A percentile compares a stretch with the other conserved stretches of the same genome.
phyloP scores from a whole-genome alignment of 1,140 invertebrate species.

The Charaxes varanes region DNA sequence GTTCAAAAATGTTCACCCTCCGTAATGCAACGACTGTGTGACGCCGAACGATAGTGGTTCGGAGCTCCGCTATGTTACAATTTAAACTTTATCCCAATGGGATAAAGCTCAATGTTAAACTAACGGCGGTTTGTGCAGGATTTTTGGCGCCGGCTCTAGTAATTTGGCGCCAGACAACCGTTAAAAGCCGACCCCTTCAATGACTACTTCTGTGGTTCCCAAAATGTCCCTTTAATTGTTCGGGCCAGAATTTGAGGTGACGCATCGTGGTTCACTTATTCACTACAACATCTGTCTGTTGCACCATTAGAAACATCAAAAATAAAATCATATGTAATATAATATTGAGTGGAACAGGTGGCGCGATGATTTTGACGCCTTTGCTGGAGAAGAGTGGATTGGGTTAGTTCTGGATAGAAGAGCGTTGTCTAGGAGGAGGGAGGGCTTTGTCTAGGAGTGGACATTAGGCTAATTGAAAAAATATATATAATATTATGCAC shows the following conservation, averaged over 20 bases:
- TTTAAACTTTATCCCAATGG: conserved; percentile 15
- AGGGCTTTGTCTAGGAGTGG: too few relatives aligned
- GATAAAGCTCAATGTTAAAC: conserved; percentile 23
- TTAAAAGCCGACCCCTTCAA: conserved; percentile 36
- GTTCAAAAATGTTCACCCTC: conserved; percentile 18
- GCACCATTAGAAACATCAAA: too few relatives aligned
- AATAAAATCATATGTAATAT: too few relatives aligned
- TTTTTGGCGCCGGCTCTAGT: conserved; percentile 32
- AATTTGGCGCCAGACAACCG: conserved; percentile 58
- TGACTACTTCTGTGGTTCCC: conserved; percentile 19
- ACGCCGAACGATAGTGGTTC: conserved; percentile 15
- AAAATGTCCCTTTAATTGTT: conserved; percentile 7
- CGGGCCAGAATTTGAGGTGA: conserved; percentile 11
- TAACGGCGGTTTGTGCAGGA: conserved; percentile 2
- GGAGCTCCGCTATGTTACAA: conserved; percentile 4
- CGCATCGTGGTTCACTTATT: conserved; percentile 12
- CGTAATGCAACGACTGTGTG: conserved; percentile 21
- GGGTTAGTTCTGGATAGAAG: too few relatives aligned
- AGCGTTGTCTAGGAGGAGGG: too few relatives aligned
- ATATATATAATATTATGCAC: too few relatives aligned
- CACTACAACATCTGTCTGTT: too few relatives aligned
- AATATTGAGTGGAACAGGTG: too few relatives aligned
- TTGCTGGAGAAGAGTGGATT: too few relatives aligned
- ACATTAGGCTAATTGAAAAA: too few relatives aligned
- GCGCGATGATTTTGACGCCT: too few relatives aligned